Percentiles rank a stretch among this genome's conserved stretches.
Conservation (phyloP, 2,888 invertebrate genomes). For the Chirona hameri region DNA sequence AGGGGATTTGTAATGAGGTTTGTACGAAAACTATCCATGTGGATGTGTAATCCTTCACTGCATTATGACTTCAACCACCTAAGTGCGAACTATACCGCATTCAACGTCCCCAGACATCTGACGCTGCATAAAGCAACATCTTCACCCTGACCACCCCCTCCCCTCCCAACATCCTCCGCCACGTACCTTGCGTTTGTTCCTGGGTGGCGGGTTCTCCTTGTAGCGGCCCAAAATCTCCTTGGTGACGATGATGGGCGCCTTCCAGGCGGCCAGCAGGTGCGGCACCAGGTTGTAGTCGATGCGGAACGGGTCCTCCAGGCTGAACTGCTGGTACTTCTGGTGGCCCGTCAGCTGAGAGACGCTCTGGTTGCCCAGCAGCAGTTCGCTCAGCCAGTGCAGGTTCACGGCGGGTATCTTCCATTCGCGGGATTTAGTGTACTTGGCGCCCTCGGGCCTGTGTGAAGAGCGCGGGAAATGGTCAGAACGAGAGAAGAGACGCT, state of each 20-base stretch:
- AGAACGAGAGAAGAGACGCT: no score
- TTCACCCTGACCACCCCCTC: no score
- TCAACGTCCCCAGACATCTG: no score
- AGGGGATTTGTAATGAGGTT: no score
- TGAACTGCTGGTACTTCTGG: slow-evolving; percentile 83
- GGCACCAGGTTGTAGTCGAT: slow-evolving; percentile 80
- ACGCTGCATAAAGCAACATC: no score
- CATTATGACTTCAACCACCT: no score
- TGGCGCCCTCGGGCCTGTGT: slow-evolving; percentile 75
- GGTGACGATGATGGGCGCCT: slow-evolving; percentile 83
- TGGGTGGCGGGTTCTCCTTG: slow-evolving; percentile 57
- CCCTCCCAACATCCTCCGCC: slow-evolving; percentile 36
- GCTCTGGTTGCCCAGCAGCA: slow-evolving; percentile 65
- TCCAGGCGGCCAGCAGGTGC: slow-evolving; percentile 92
- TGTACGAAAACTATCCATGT: no score
- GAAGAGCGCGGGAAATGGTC: neutral
- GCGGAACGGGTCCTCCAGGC: slow-evolving; percentile 70
- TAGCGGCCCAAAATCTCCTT: slow-evolving; percentile 51
- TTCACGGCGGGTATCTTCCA: slow-evolving; percentile 91
- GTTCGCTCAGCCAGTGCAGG: slow-evolving; percentile 87
- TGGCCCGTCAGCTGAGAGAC: slow-evolving; percentile 44
- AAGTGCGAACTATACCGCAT: no score
- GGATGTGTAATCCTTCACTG: no score
- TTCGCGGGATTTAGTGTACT: slow-evolving; percentile 83
- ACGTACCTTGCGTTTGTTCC: slow-evolving; percentile 43